A percentile compares a stretch with the other conserved stretches of the same genome.
Conservation (phyloP, 2,888 invertebrate species). For the Gastracanthus pulcherrimus region DNA sequence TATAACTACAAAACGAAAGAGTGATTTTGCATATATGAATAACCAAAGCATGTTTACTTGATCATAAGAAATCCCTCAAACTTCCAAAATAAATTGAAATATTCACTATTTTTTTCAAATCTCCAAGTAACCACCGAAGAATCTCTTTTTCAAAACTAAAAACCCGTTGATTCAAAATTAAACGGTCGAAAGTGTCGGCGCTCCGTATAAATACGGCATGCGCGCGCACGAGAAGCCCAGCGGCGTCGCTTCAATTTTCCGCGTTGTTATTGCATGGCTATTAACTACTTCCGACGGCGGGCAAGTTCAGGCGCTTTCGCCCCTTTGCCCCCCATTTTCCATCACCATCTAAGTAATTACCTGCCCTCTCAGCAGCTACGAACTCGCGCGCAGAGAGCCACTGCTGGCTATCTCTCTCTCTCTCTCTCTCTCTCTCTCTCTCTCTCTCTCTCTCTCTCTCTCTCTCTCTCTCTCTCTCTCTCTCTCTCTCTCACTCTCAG, state of each 20-base stretch:
- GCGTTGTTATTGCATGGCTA: slow-evolving; percentile 31
- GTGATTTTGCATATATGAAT: no score
- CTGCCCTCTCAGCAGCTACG: slow-evolving; percentile 24
- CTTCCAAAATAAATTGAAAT: no score
- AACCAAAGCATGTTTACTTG: no score
- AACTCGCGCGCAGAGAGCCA: neutral
- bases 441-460: no score
- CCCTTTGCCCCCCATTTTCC: slow-evolving; percentile 4
- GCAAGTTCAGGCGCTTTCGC: neutral
- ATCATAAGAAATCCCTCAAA: no score
- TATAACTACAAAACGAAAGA: no score
- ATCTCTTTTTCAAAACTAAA: no score
- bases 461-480: no score
- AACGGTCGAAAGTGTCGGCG: neutral
- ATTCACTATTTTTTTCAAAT: neutral
- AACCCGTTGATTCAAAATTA: neutral
- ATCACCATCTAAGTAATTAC: slow-evolving; percentile 52
- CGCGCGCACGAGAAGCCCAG: neutral
- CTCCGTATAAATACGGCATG: neutral
- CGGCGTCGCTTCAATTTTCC: slow-evolving; percentile 36
- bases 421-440: no score
- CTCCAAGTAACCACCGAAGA: neutral
- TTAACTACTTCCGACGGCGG: slow-evolving; percentile 34
- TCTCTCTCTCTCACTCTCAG: neutral
- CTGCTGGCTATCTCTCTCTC: no score